Conservation (phyloP, 1,140 invertebrate species). For the Aphelenchoides fujianensis region DNA sequence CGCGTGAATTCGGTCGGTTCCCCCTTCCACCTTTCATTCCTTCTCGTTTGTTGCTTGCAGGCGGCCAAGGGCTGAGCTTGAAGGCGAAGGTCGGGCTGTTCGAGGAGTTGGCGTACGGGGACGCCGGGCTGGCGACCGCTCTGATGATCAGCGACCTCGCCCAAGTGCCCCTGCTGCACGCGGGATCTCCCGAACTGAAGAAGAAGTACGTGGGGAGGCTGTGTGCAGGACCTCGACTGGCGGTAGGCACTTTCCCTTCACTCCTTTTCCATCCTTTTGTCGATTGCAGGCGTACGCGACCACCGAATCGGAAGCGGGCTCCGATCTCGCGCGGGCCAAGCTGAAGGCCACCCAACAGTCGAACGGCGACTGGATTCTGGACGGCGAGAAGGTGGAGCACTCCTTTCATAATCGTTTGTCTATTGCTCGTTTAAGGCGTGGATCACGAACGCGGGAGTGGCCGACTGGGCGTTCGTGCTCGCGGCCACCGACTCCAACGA, state of each 20-base stretch:
- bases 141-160: slow-evolving; percentile 70
- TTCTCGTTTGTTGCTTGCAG: slow-evolving; percentile 84
- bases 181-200: slow-evolving; percentile 80
- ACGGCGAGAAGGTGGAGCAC: slow-evolving; percentile 84
- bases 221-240: slow-evolving; percentile 78
- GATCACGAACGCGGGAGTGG: slow-evolving; percentile 88
- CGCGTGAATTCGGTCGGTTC: slow-evolving; percentile 72
- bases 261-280: slow-evolving; percentile 3
- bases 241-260: slow-evolving; percentile 60
- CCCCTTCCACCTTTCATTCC: no score
- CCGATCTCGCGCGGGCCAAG: slow-evolving; percentile 68
- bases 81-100: not conserved
- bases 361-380: slow-evolving; percentile 76
- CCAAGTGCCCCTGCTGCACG: slow-evolving; percentile 80
- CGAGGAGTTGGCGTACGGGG: slow-evolving; percentile 71
- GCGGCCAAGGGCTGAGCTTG: slow-evolving; percentile 80
- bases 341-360: slow-evolving; percentile 79
- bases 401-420: slow-evolving; percentile 35
- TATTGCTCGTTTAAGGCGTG: slow-evolving; percentile 34
- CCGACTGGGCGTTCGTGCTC: slow-evolving; percentile 94
- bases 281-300: slow-evolving; percentile 75
- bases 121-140: slow-evolving; percentile 5
- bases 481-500: slow-evolving; percentile 84
- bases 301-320: slow-evolving; percentile 84
- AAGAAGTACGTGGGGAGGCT: slow-evolving; percentile 85